Conservation (phyloP, 2,888 invertebrate genomes). For the Antitype chi region DNA sequence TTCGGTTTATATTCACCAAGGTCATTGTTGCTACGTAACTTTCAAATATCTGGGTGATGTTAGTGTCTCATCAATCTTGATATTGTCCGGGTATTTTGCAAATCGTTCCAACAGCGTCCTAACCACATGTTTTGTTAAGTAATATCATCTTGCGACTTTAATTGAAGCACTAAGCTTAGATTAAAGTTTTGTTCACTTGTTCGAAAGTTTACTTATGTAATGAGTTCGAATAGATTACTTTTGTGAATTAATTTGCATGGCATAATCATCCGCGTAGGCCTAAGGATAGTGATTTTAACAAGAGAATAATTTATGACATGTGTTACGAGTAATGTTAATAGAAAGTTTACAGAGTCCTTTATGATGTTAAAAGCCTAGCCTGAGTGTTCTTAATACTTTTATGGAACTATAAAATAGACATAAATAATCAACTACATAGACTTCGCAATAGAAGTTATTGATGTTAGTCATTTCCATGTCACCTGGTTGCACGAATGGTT, state of each 20-base stretch:
- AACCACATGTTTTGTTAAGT: slow-evolving; percentile 1
- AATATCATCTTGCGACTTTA: slow-evolving; percentile 20
- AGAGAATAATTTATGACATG: slow-evolving; percentile 7
- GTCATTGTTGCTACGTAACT: slow-evolving; percentile 28
- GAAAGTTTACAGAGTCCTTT: slow-evolving; percentile 1
- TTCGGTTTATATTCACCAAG: slow-evolving; percentile 37
- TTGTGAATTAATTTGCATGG: slow-evolving; percentile 16
- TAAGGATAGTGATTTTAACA: slow-evolving; percentile 12
- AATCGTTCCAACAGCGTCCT: slow-evolving; percentile 11
- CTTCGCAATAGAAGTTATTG: slow-evolving; percentile 46
- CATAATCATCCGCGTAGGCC: slow-evolving; percentile 1
- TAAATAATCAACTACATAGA: slow-evolving; percentile 19
- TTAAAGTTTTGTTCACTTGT: slow-evolving; percentile 25
- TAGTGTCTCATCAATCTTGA: slow-evolving; percentile 14
- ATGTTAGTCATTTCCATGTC: slow-evolving; percentile 50
- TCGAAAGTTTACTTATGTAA: slow-evolving; percentile 33
- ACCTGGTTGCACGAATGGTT: slow-evolving; percentile 48
- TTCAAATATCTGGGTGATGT: slow-evolving; percentile 9
- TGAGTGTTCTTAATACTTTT: slow-evolving; percentile 6
- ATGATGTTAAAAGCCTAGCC: neutral
- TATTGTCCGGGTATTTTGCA: slow-evolving; percentile 41
- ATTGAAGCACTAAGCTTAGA: slow-evolving; percentile 22
- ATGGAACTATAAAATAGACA: slow-evolving; percentile 20
- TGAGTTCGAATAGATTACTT: slow-evolving; percentile 28
- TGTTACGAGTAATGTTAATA: neutral